phyloP scores from a whole-genome alignment of 30 jellyfish, hydroid and myxozoan genomes.

The Cassiopea andromeda region DNA sequence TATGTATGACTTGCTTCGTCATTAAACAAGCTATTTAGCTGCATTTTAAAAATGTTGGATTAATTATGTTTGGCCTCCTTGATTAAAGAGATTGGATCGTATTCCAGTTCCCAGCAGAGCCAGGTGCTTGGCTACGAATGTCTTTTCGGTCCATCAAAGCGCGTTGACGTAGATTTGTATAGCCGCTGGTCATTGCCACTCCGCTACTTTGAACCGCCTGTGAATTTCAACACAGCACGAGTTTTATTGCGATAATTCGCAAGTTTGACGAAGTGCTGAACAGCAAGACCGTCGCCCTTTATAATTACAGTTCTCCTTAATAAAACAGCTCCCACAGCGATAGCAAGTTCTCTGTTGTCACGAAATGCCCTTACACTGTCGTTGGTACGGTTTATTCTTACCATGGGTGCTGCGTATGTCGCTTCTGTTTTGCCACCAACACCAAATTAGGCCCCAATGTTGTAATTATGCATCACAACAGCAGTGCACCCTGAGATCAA shows the following conservation, averaged over 20 bases:
- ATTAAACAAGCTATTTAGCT: too few relatives aligned
- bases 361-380: slow-evolving; percentile 16
- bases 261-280: neutral
- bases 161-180: too few relatives aligned
- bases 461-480: neutral
- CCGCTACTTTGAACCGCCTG: slow-evolving; percentile 4
- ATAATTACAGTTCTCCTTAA: slow-evolving; percentile 15
- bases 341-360: slow-evolving; percentile 7
- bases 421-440: neutral
- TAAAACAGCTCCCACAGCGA: slow-evolving; percentile 33
- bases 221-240: slow-evolving; percentile 10
- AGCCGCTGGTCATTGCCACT: neutral
- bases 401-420: slow-evolving; percentile 30
- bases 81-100: too few relatives aligned
- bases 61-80: too few relatives aligned
- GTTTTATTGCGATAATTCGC: slow-evolving; percentile 19
- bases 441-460: slow-evolving; percentile 28
- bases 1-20: too few relatives aligned
- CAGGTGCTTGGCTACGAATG: too few relatives aligned
- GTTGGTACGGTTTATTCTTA: neutral
- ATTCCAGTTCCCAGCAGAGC: too few relatives aligned
- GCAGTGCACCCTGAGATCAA: neutral
- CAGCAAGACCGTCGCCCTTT: slow-evolving; percentile 28
- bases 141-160: too few relatives aligned
- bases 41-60: too few relatives aligned